Evolutionary conservation across 2,888 invertebrate species (phyloP), one percentile per base, ranked within the genome.

Genomic region (Yponomeuta evonymella): DNA sequence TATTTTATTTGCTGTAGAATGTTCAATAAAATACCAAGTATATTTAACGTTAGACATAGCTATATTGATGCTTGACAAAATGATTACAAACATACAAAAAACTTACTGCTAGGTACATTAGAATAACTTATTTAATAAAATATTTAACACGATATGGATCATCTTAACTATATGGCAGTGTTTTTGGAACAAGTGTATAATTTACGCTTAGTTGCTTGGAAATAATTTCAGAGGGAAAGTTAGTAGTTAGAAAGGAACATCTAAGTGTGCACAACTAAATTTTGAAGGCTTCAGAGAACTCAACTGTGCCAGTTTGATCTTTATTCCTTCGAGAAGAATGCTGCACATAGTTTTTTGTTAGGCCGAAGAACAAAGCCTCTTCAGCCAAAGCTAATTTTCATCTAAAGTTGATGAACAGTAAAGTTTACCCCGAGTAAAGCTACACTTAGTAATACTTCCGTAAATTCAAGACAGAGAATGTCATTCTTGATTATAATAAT

Each of bases 41-140:
- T 43, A 43, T 43, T 58, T 58, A 3, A 58, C 51, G 15, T 30
- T 65, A 65, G 33, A 30, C 10, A 23, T 65, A 29, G 65, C 30
- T 65, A 29, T 36, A 36, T 67, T 67, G 33, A 67, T 36, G 67
- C 33, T 67, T 67, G 48, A 51, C 12, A 23, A 68, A 48, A 68
- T 30, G 51, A 29, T 68, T 68, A 68, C 68, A 68, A 68, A 68
- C 51, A 68, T 68, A 68, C 29, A 68, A 68, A 43, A 23, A 68
- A 68, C 68, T 51, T 23, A 48, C 29, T 51, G 51, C 51, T 58
- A 43, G 43, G 15, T 58, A 15, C 15, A 15, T 58, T 58, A 58
- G 15, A 58, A 5, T 58, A 58, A 58, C 51, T 58, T 58, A 58
- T 58, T 15, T 15, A 58, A 15, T 58, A 58, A 58, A 15, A 58